phyloP scores from a whole-genome alignment of 2,113 vertebrate species.

The Anarrhichthys ocellatus region DNA sequence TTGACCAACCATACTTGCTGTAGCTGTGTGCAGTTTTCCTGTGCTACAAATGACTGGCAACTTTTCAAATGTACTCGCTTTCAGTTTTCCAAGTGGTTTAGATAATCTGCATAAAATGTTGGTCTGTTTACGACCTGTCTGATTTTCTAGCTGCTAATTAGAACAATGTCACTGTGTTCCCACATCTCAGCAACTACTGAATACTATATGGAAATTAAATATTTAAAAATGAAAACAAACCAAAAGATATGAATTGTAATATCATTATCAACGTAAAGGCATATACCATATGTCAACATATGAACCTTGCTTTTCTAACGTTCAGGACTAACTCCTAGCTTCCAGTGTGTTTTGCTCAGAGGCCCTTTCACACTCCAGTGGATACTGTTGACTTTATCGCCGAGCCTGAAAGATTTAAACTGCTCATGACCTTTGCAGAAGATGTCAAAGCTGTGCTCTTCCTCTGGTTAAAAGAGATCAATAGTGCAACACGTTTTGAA shows the following conservation, averaged over 20 bases:
- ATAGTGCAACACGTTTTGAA: not conserved
- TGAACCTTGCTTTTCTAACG: not conserved
- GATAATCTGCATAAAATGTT: not conserved
- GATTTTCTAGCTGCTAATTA: not conserved
- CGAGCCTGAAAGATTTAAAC: constrained; percentile 28
- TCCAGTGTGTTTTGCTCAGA: not conserved
- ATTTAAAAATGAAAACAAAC: not conserved
- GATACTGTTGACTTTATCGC: constrained; percentile 17
- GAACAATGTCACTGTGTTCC: not conserved
- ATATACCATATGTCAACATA: not conserved
- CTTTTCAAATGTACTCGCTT: not conserved
- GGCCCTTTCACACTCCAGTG: not conserved
- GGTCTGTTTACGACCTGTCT: not conserved
- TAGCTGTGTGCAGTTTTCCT: not conserved
- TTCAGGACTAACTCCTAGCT: not conserved
- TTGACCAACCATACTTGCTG: not conserved
- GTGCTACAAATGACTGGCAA: not conserved
- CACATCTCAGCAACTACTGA: not conserved
- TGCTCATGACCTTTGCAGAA: constrained; percentile 35
- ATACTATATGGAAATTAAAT: not conserved
- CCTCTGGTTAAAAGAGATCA: constrained; percentile 16
- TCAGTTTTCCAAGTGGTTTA: not conserved
- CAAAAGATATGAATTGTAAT: not conserved
- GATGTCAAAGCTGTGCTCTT: not conserved
- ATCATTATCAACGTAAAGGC: not conserved